Percentiles rank a stretch among this genome's conserved stretches.
Evolutionary conservation across 2,113 vertebrate genomes (phyloP).

Genomic region (Scophthalmus maximus): DNA sequence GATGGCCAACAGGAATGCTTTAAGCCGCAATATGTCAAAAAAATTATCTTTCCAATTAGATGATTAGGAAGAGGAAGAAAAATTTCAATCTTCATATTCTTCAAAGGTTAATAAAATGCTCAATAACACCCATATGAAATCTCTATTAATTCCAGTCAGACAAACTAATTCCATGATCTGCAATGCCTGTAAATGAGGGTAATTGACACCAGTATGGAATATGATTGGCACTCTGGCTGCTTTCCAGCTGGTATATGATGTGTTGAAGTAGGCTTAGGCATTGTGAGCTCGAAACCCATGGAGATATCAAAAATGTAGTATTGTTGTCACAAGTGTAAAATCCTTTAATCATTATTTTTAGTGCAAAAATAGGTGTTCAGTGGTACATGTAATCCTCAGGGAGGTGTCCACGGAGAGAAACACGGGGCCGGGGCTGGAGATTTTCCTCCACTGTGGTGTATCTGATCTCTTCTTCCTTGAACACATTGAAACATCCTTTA

Average conservation of each 20-base stretch:
- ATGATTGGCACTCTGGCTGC: neutral
- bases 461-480: too few species aligned
- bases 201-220: neutral
- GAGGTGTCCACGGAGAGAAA: neutral
- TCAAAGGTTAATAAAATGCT: neutral
- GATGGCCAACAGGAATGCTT: neutral
- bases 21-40: neutral
- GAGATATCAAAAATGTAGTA: neutral
- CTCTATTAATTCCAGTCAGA: neutral
- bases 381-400: neutral
- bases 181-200: neutral
- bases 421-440: neutral
- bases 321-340: neutral
- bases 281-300: neutral
- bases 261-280: neutral
- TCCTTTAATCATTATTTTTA: slow-evolving; percentile 9
- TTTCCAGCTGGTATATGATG: neutral
- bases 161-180: neutral
- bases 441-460: too few species aligned
- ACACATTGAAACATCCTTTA: too few species aligned
- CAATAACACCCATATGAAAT: slow-evolving; percentile 4
- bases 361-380: neutral
- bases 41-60: neutral
- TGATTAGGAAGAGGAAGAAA: neutral
- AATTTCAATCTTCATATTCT: neutral